Evolutionary conservation across 2,888 invertebrate genomes (phyloP).

Genomic region (Nysson spinosus): DNA sequence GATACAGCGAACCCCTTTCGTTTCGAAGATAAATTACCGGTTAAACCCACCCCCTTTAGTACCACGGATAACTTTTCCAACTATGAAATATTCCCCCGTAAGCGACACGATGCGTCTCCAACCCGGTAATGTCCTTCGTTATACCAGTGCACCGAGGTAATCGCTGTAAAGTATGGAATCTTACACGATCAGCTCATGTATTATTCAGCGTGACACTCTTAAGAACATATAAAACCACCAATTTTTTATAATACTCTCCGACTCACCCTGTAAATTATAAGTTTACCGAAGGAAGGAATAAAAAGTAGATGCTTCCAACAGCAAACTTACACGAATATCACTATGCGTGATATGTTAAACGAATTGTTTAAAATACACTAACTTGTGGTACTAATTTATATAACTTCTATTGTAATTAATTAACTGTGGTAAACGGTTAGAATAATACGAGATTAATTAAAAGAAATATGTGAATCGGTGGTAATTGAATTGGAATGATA

Average conservation of each 20-base stretch:
- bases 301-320: too few relatives aligned
- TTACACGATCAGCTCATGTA: constrained; percentile 53
- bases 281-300: too few relatives aligned
- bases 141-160: constrained; percentile 28
- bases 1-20: constrained; percentile 19
- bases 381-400: too few relatives aligned
- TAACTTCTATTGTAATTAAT: too few relatives aligned
- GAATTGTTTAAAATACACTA: too few relatives aligned
- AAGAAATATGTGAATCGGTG: too few relatives aligned
- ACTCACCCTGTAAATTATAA: too few relatives aligned
- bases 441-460: too few relatives aligned
- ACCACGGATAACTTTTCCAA: constrained; percentile 55
- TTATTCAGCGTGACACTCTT: constrained; percentile 45
- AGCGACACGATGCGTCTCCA: constrained; percentile 53
- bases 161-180: constrained; percentile 36
- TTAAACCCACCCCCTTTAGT: constrained; percentile 36
- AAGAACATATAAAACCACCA: constrained; percentile 9
- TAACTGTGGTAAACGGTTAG: too few relatives aligned
- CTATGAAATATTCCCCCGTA: constrained; percentile 65
- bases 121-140: constrained; percentile 60
- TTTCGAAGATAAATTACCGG: constrained; percentile 51
- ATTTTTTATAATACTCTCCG: constrained; percentile 6
- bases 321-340: too few relatives aligned
- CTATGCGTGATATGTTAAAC: too few relatives aligned
- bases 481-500: too few relatives aligned